A percentile compares a stretch with the other conserved stretches of the same genome.
Evolutionary conservation across 1,140 invertebrate genomes (phyloP).

Genomic region (Cryptotermes secundus): DNA sequence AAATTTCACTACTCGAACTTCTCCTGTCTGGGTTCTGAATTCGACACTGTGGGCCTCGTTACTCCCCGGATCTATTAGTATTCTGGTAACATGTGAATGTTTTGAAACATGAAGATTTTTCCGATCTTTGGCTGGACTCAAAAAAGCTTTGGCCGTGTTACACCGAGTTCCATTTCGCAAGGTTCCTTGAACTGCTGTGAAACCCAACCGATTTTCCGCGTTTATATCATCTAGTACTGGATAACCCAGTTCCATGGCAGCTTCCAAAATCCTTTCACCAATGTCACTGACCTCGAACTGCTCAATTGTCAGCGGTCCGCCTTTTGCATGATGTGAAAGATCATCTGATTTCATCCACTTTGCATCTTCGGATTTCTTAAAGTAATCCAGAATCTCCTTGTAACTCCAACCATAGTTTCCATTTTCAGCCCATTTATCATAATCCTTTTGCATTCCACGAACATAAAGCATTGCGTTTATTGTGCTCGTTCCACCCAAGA

Average conservation of each 20-base stretch:
- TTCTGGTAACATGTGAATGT: conserved; percentile 63
- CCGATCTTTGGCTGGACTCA: conserved; percentile 55
- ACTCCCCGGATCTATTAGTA: conserved; percentile 60
- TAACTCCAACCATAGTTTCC: conserved; percentile 62
- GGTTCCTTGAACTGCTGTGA: conserved; percentile 66
- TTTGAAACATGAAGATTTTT: conserved; percentile 70
- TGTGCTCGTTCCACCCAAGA: conserved; percentile 71
- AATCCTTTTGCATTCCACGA: conserved; percentile 62
- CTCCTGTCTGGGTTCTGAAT: conserved; percentile 54
- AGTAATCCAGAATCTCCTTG: conserved; percentile 51
- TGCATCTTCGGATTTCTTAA: conserved; percentile 46
- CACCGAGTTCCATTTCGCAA: conserved; percentile 61
- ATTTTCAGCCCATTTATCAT: conserved; percentile 57
- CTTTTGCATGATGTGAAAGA: not conserved
- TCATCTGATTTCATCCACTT: no score
- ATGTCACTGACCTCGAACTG: conserved; percentile 37
- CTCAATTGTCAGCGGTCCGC: conserved; percentile 37
- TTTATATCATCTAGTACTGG: conserved; percentile 53
- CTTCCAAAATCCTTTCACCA: not conserved
- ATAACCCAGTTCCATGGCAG: conserved; percentile 51
- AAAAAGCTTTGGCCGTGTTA: conserved; percentile 62
- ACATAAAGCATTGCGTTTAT: conserved; percentile 69
- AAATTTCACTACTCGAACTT: conserved; percentile 49
- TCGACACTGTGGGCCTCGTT: conserved; percentile 64
- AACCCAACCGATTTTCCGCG: conserved; percentile 58